These are phyloP conservation scores for Macrosteles quadrilineatus DNA, from an alignment of 1,140 invertebrate genomes.

Conservation along the genomic window DNA sequence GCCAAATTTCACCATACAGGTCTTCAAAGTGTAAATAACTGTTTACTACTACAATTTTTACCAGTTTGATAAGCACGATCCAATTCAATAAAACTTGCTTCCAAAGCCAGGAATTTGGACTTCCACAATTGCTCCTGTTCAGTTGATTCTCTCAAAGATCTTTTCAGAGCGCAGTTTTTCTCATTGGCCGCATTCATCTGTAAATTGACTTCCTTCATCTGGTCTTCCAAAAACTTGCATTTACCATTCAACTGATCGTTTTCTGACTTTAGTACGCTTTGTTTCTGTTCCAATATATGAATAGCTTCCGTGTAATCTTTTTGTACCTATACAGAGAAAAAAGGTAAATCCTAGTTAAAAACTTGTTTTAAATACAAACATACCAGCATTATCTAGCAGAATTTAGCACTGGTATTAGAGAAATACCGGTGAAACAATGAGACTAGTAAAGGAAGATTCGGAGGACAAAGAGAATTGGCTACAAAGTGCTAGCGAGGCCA, in stretches of 20 bases:
- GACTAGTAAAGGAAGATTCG: too few relatives aligned
- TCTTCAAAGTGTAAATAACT: too few relatives aligned
- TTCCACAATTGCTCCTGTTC: not conserved
- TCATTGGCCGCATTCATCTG: not conserved
- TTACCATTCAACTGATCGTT: not conserved
- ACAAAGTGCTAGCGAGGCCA: too few relatives aligned
- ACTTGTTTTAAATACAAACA: too few relatives aligned
- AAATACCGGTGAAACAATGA: too few relatives aligned
- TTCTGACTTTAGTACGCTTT: not conserved
- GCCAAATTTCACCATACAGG: too few relatives aligned
- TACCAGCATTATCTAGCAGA: too few relatives aligned
- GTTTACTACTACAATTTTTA: too few relatives aligned
- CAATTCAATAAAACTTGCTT: not conserved
- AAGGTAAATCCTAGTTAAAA: too few relatives aligned
- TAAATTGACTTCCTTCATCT: not conserved
- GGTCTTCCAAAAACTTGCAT: not conserved
- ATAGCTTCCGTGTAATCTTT: slow-evolving; percentile 7
- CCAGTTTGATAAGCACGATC: not conserved
- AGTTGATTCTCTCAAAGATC: not conserved
- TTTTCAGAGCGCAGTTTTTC: not conserved
- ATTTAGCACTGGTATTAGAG: too few relatives aligned
- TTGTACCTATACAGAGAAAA: slow-evolving; percentile 6
- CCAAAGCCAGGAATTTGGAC: not conserved
- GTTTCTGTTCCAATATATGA: not conserved
- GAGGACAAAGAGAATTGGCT: too few relatives aligned